These are phyloP conservation scores for Amphimedon queenslandica DNA, from an alignment of 37 sponge, comb jelly and placozoan genomes.

Conservation along the genomic window DNA sequence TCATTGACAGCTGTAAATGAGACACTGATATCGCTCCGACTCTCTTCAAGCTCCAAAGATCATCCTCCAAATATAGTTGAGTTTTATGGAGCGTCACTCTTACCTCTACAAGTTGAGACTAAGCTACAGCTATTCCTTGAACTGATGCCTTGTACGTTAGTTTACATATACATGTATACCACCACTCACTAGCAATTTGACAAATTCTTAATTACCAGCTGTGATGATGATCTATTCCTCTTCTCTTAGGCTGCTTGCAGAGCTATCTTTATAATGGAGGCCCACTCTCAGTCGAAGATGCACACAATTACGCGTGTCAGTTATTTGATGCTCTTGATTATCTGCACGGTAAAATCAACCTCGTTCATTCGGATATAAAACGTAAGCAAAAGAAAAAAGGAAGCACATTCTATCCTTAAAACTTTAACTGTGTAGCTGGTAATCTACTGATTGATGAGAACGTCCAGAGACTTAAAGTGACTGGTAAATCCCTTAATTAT, in stretches of 20 bases:
- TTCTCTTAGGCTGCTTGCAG: conserved; percentile 36
- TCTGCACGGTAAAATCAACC: conserved; percentile 35
- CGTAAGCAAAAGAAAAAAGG: conserved; percentile 23
- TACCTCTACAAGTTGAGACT: conserved; percentile 6
- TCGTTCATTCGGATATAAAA: conserved; percentile 67
- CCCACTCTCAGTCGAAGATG: conserved; percentile 22
- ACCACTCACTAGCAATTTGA: neutral
- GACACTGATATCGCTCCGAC: conserved; percentile 37
- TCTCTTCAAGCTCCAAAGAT: conserved; percentile 11
- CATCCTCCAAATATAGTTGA: conserved; percentile 44
- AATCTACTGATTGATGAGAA: conserved; percentile 38
- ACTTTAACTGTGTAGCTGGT: conserved; percentile 22
- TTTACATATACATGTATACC: too few relatives aligned
- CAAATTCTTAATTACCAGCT: neutral
- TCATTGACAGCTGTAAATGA: conserved; percentile 39
- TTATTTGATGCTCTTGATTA: conserved; percentile 62
- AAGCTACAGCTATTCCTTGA: conserved; percentile 55
- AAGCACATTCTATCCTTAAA: neutral
- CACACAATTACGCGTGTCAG: conserved; percentile 53
- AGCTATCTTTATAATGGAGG: conserved; percentile 29
- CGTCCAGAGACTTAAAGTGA: conserved; percentile 38
- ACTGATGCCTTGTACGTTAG: conserved; percentile 49
- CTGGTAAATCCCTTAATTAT: conserved; percentile 1
- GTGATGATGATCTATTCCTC: neutral
- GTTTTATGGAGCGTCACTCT: conserved; percentile 48